Percentiles rank a stretch among this genome's conserved stretches.
Conservation (phyloP, 2,797 vertebrate genomes). For the Mormyrus hasselquistii region DNA sequence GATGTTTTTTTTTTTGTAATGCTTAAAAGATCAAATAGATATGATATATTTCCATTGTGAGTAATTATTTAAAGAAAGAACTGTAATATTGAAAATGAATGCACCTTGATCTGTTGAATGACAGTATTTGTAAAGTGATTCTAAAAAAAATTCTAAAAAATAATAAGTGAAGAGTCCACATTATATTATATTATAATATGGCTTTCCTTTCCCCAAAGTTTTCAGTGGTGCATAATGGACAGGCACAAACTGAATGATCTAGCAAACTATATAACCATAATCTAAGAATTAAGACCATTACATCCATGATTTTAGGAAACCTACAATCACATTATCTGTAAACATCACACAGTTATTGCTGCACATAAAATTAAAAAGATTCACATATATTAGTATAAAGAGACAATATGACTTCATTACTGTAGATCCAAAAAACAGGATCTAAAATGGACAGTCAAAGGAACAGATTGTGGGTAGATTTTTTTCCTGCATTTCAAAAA, state of each 20-base stretch:
- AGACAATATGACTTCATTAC: background rate
- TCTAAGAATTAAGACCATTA: background rate
- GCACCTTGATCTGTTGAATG: background rate
- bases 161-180: background rate
- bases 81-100: background rate
- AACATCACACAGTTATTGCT: background rate
- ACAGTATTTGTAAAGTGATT: background rate
- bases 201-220: background rate
- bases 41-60: background rate
- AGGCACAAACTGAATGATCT: background rate
- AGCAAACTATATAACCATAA: background rate
- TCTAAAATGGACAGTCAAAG: background rate
- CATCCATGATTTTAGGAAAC: background rate
- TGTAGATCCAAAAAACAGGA: background rate
- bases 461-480: background rate
- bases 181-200: background rate
- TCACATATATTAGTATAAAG: background rate
- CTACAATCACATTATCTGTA: background rate
- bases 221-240: background rate
- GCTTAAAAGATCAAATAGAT: background rate
- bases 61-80: background rate
- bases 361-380: background rate
- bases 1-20: background rate
- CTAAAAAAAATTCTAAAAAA: background rate
- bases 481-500: background rate